Evolutionary conservation across 2,888 invertebrate genomes (phyloP).

Genomic region (Brenthis hecate): DNA sequence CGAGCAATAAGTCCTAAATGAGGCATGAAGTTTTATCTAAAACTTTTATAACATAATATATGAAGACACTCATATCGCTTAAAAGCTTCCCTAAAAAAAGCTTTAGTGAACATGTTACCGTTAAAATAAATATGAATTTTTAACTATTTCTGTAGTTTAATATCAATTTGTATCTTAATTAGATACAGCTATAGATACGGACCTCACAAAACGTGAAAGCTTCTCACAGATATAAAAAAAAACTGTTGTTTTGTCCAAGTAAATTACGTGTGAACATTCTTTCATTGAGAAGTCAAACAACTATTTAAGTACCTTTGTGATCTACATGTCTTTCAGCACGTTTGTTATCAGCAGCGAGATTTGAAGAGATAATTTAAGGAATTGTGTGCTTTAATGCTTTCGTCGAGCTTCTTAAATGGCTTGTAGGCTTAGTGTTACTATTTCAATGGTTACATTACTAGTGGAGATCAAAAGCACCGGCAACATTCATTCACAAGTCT

Average conservation of each 20-base stretch:
- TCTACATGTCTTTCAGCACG: constrained; percentile 14
- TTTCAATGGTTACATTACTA: constrained; percentile 24
- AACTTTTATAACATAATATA: too few species aligned
- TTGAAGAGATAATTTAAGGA: background rate
- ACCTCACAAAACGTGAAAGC: constrained; percentile 12
- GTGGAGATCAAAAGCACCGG: constrained; percentile 54
- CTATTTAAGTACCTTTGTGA: constrained; percentile 7
- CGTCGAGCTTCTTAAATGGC: background rate
- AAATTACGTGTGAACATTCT: constrained; percentile 30
- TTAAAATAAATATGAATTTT: background rate
- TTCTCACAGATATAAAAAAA: constrained; percentile 28
- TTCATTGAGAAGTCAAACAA: constrained; percentile 18
- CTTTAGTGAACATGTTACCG: too few species aligned
- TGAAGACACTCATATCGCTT: too few species aligned
- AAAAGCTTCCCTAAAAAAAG: too few species aligned
- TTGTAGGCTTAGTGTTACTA: constrained; percentile 8
- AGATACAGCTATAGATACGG: constrained; percentile 18
- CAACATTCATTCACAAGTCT: constrained; percentile 65
- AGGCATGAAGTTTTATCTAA: too few species aligned
- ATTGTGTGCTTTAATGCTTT: constrained; percentile 7
- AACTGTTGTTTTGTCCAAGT: constrained; percentile 20
- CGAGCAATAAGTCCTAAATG: too few species aligned
- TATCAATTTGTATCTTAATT: constrained; percentile 15
- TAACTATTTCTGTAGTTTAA: constrained; percentile 1
- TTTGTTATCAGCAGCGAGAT: constrained; percentile 11